phyloP scores from a whole-genome alignment of 2,888 invertebrate genomes.

The Andrena flavipes region DNA sequence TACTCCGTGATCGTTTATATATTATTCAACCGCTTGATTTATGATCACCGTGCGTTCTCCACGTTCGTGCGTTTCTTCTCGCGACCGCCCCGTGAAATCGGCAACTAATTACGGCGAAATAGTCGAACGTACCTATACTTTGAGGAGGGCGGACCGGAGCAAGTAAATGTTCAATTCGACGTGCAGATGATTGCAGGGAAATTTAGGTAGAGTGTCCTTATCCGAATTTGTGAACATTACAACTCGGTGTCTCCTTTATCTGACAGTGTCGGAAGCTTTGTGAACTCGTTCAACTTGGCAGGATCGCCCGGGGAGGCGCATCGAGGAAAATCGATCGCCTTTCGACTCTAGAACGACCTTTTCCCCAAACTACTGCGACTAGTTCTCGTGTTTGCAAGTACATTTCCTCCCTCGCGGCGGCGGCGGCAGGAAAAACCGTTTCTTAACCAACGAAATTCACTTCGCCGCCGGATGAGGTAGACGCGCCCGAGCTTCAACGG shows the following conservation, averaged over 20 bases:
- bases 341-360: not conserved
- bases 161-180: not conserved
- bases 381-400: not conserved
- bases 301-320: not conserved
- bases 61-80: constrained; percentile 20
- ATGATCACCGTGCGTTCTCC: constrained; percentile 38
- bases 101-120: constrained; percentile 34
- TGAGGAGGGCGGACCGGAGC: not conserved
- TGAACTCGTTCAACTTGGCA: constrained; percentile 15
- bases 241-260: not conserved
- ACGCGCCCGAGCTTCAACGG: constrained; percentile 2
- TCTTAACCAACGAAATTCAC: constrained; percentile 32
- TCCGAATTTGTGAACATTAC: constrained; percentile 3
- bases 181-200: not conserved
- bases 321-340: not conserved
- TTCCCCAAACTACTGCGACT: not conserved
- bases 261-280: not conserved
- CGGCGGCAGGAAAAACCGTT: constrained; percentile 14
- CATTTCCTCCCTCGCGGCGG: not conserved
- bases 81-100: not conserved
- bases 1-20: constrained; percentile 67
- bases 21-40: constrained; percentile 69
- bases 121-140: not conserved
- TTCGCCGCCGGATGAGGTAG: constrained; percentile 12
- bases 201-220: not conserved